A percentile compares a stretch with the other conserved stretches of the same genome.
phyloP scores from a whole-genome alignment of 2,797 vertebrate genomes.

The Merluccius polli region DNA sequence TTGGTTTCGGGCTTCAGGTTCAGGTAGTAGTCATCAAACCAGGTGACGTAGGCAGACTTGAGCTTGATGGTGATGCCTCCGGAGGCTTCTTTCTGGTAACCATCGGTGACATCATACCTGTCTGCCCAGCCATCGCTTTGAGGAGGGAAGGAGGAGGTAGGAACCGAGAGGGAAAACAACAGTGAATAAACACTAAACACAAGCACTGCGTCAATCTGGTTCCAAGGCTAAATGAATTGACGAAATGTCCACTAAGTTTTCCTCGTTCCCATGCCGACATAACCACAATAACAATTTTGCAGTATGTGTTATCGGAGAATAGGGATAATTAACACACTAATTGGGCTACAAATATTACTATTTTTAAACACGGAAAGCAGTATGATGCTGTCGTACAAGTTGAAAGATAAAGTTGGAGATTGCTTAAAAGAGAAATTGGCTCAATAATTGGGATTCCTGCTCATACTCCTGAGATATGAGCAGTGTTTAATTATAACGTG shows the following conservation, averaged over 20 bases:
- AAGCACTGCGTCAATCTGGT: no score
- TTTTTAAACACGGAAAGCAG: not conserved
- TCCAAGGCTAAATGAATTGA: not conserved
- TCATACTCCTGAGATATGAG: not conserved
- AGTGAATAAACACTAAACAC: no score
- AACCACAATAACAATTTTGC: not conserved
- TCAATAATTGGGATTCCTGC: not conserved
- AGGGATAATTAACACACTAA: not conserved
- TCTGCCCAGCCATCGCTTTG: conserved; percentile 98
- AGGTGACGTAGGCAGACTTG: conserved; percentile 93
- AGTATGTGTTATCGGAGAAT: not conserved
- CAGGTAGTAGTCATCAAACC: conserved; percentile 98
- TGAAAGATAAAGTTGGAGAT: not conserved
- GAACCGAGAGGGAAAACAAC: not conserved
- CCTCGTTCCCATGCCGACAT: not conserved
- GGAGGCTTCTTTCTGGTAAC: conserved; percentile 88
- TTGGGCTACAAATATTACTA: not conserved
- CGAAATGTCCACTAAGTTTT: not conserved
- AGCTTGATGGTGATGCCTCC: conserved; percentile 99
- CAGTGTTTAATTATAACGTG: not conserved
- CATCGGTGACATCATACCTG: conserved; percentile 93
- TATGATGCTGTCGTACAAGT: not conserved
- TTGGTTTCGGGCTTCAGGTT: conserved; percentile 90
- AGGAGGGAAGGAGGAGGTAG: conserved; percentile 14
- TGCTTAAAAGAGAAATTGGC: not conserved